A percentile compares a stretch with the other conserved stretches of the same genome.
Evolutionary conservation across 2,888 invertebrate species (phyloP).

Genomic region (Cephus pulcher): DNA sequence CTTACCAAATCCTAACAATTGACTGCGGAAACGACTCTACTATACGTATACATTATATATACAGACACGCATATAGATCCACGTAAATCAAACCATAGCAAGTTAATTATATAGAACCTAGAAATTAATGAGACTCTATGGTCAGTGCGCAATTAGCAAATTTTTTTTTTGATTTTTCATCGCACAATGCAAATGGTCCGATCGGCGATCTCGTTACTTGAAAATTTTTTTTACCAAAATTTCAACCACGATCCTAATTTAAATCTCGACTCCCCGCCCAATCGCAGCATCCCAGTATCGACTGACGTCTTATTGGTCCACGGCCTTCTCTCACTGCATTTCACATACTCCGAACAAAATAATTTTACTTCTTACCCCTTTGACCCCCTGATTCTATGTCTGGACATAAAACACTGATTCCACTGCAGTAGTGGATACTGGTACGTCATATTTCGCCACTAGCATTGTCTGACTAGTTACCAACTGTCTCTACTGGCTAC

Average conservation of each 20-base stretch:
- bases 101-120: neutral
- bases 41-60: neutral
- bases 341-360: neutral
- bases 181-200: neutral
- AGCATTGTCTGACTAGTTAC: neutral
- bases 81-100: neutral
- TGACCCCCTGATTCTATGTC: neutral
- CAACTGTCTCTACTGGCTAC: neutral
- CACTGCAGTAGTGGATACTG: neutral
- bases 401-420: neutral
- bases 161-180: neutral
- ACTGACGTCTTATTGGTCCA: neutral
- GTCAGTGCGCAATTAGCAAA: neutral
- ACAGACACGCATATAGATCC: neutral
- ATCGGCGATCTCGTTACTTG: neutral
- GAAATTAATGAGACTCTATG: neutral
- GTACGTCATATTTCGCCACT: neutral
- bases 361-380: neutral
- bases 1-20: neutral
- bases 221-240: neutral
- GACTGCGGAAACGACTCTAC: neutral
- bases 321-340: neutral
- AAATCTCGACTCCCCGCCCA: neutral
- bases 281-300: neutral
- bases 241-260: neutral